Conservation (phyloP, 2,797 vertebrate genomes). For the Sus cebifrons region DNA sequence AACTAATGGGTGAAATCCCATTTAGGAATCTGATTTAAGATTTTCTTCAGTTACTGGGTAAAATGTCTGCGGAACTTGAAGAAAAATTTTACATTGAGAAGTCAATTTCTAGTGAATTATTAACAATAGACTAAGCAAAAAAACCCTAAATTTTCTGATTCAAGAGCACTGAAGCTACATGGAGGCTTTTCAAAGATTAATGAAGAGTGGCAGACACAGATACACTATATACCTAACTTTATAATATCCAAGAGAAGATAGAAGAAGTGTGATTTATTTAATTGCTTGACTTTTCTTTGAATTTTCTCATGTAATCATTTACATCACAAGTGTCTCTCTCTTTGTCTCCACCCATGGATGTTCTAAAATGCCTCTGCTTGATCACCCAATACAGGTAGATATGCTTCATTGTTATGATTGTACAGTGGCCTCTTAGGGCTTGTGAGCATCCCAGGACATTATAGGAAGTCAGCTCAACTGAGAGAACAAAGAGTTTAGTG, state of each 20-base stretch:
- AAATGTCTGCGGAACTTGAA: neutral
- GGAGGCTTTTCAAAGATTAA: neutral
- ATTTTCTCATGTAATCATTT: neutral
- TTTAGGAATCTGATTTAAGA: neutral
- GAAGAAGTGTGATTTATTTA: slow-evolving; percentile 32
- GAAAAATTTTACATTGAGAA: slow-evolving; percentile 13
- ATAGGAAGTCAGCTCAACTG: neutral
- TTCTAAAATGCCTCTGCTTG: neutral
- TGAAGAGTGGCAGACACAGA: neutral
- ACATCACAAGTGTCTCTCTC: neutral
- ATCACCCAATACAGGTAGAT: neutral
- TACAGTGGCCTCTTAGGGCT: neutral
- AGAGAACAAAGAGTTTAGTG: neutral
- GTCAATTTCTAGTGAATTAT: neutral
- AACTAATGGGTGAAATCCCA: slow-evolving; percentile 1
- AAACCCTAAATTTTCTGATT: neutral
- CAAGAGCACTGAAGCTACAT: neutral
- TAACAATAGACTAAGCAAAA: neutral
- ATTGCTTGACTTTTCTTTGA: neutral
- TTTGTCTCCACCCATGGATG: neutral
- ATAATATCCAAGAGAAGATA: neutral
- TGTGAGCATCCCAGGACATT: neutral
- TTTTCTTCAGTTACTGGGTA: neutral
- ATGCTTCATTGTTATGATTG: neutral
- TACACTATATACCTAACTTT: neutral